phyloP scores from a whole-genome alignment of 1,140 invertebrate species.

The Drosophila bipectinata region DNA sequence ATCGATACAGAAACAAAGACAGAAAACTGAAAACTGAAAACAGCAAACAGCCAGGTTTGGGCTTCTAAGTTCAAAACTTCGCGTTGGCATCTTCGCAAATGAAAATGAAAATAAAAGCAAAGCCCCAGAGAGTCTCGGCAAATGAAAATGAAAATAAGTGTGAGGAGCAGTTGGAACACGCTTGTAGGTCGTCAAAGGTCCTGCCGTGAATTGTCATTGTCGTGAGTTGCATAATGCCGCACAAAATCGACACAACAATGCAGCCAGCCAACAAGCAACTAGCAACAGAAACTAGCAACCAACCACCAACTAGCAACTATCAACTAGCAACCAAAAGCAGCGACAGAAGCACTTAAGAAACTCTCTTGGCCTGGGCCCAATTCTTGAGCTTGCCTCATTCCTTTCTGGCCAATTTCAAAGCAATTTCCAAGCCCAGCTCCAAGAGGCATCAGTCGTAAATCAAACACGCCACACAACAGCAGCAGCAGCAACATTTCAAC shows the following conservation, averaged over 20 bases:
- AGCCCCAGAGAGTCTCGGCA: constrained; percentile 1
- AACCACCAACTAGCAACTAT: constrained; percentile 20
- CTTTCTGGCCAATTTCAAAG: constrained; percentile 72
- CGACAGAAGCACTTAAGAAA: constrained; percentile 38
- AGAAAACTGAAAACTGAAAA: neutral
- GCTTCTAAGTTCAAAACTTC: constrained; percentile 13
- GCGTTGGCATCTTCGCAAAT: constrained; percentile 47
- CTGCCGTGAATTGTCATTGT: constrained; percentile 83
- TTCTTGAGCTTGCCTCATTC: constrained; percentile 69
- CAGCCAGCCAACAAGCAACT: constrained; percentile 24
- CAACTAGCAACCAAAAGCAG: constrained; percentile 18
- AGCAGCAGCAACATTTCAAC: constrained; percentile 74
- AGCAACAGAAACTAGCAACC: constrained; percentile 22
- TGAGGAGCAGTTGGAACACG: constrained; percentile 71
- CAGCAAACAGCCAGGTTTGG: neutral
- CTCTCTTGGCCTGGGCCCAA: constrained; percentile 51
- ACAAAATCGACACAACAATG: constrained; percentile 75
- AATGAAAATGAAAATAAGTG: constrained; percentile 51
- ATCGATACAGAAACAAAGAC: constrained; percentile 4
- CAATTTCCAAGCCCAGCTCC: constrained; percentile 60
- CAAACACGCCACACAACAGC: constrained; percentile 67
- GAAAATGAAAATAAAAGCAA: constrained; percentile 38
- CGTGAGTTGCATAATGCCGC: constrained; percentile 83
- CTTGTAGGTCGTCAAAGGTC: constrained; percentile 83
- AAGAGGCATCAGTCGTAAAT: constrained; percentile 72